Evolutionary conservation across 92 coral and sea anemone genomes (phyloP), one percentile per base, ranked within the genome.

Genomic region (Epizoanthus scotinus): DNA sequence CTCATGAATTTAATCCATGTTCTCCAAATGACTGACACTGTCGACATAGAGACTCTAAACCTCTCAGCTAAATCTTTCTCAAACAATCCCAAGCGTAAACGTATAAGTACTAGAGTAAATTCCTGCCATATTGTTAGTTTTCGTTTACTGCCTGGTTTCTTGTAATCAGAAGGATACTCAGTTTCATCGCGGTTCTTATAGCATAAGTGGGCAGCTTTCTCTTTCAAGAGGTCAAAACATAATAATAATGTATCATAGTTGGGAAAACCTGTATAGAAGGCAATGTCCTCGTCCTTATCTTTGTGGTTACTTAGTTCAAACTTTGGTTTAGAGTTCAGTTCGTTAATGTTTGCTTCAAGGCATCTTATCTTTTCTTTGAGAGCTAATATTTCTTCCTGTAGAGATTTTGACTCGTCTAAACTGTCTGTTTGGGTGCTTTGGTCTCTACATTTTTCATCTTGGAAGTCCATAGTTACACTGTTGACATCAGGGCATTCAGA

Each of bases 241-340:
- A 67, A 36, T 34, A 67, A 15, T 21, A 67, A 15, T 27, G 47
- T 19, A 67, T 36, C 49, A 67, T 67, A 67, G 47, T 27, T 67
- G 49, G 73, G 73, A 27, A 72, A 72, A 40, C 60, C 78, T 15
- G 82, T 77, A 75, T 13, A 55, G 49, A 77, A 53, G n/a, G 82
- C 82, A 25, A 75, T 63, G 66, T 14, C 50, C 24, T 63, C 24
- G 66, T 26, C 82, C 21, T 63, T 56, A 77, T 77, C 71, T 77
- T 85, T 84, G 86, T 79, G 85, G 34, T 84, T 78, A 79, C 65
- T 50, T 24, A 83, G 24, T 36, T 83, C 87, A 63, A 74, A 74
- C 73, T 83, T 83, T 67, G 78, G 78, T 60, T 77, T 67, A 36
- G 70, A 65, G 47, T 65, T 65, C 70, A 65, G 47, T 36, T 65